phyloP scores from a whole-genome alignment of 2,888 invertebrate genomes.

The Hyposoter dolosus region DNA sequence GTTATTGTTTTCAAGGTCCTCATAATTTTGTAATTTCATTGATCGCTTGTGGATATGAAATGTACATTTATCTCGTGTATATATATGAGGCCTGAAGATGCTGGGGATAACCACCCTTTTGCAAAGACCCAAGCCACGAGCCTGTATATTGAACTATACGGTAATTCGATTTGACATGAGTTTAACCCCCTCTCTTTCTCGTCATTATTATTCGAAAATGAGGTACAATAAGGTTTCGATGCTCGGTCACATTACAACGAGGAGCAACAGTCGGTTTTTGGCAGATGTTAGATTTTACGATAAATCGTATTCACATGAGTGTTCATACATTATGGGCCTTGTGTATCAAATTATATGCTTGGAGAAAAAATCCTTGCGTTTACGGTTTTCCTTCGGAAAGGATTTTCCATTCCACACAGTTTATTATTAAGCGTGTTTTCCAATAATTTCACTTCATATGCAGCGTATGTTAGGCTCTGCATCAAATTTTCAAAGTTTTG shows the following conservation, averaged over 20 bases:
- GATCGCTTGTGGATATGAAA: not conserved
- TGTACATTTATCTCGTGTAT: not conserved
- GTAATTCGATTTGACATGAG: conserved; percentile 79
- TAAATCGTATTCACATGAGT: conserved; percentile 68
- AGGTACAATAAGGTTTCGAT: conserved; percentile 63
- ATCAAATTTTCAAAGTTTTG: too few relatives aligned
- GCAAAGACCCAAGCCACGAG: conserved; percentile 11
- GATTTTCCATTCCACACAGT: too few relatives aligned
- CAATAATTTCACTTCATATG: too few relatives aligned
- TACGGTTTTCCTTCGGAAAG: too few relatives aligned
- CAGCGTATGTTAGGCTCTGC: too few relatives aligned
- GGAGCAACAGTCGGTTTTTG: conserved; percentile 68
- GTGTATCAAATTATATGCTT: conserved; percentile 17
- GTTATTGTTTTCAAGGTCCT: not conserved
- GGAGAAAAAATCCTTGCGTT: not conserved
- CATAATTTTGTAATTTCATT: not conserved
- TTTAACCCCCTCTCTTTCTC: conserved; percentile 70
- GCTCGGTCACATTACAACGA: conserved; percentile 41
- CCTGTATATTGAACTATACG: conserved; percentile 49
- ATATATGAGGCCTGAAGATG: not conserved
- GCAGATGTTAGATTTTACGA: conserved; percentile 79
- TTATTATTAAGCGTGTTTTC: too few relatives aligned
- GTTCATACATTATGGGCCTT: conserved; percentile 22
- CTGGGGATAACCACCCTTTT: not conserved
- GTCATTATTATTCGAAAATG: conserved; percentile 64